These are phyloP conservation scores for Mylabris sibirica DNA, from an alignment of 2,888 invertebrate genomes.

Conservation along the genomic window DNA sequence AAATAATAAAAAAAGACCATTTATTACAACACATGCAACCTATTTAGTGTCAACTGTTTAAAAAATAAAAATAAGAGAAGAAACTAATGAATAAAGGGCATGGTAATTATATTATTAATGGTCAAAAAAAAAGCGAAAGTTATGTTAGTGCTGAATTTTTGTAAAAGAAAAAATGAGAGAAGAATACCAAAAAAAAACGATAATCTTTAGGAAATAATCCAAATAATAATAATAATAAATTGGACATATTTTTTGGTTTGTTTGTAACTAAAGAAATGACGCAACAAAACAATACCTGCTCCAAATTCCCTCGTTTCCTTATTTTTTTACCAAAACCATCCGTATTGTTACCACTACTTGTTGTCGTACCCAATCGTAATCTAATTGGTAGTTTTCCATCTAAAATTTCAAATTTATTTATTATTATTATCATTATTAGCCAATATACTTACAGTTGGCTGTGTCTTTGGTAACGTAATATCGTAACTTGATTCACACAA, in stretches of 20 bases:
- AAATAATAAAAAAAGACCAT: conserved; percentile 12
- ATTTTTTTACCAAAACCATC: conserved; percentile 56
- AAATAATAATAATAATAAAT: conserved; percentile 26
- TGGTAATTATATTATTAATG: too few relatives aligned
- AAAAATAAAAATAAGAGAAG: not conserved
- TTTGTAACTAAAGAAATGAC: conserved; percentile 25
- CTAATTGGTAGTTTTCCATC: conserved; percentile 59
- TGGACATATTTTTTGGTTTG: conserved; percentile 24
- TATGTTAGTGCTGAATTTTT: too few relatives aligned
- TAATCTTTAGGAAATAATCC: conserved; percentile 17
- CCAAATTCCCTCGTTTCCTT: conserved; percentile 59
- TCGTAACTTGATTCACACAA: too few relatives aligned
- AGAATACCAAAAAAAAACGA: conserved; percentile 18
- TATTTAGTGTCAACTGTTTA: not conserved
- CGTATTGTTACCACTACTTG: conserved; percentile 33
- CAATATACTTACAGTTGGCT: too few relatives aligned
- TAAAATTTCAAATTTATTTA: conserved; percentile 36
- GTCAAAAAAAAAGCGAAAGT: too few relatives aligned
- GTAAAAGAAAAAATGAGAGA: not conserved
- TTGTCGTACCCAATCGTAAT: conserved; percentile 55
- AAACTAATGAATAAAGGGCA: too few relatives aligned
- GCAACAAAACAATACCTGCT: conserved; percentile 60
- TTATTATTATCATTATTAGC: too few relatives aligned
- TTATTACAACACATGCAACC: too few relatives aligned
- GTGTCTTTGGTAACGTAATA: too few relatives aligned